Evolutionary conservation across 2,888 invertebrate species (phyloP).

Genomic region (Mythimna ferrago): DNA sequence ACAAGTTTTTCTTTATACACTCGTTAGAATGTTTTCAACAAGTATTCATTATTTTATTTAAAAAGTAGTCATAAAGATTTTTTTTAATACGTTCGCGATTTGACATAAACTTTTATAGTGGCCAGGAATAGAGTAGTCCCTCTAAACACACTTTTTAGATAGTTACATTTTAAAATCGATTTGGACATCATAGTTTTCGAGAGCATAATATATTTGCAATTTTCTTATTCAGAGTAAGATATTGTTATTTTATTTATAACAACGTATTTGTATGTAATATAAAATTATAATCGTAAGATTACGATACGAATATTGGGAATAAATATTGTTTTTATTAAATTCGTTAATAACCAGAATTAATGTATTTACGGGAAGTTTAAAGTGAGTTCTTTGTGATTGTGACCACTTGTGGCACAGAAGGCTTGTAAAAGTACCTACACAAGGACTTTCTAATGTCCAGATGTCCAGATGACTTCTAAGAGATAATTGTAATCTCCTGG

Average conservation of each 20-base stretch:
- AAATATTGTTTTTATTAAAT: neutral
- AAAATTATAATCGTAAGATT: too few species aligned
- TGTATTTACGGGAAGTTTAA: too few species aligned
- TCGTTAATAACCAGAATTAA: neutral
- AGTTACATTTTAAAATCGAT: neutral
- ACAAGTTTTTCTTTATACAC: neutral
- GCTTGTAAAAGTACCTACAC: neutral
- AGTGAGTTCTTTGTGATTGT: slow-evolving; percentile 5
- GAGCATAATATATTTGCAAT: neutral
- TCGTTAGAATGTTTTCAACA: neutral
- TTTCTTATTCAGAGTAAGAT: neutral
- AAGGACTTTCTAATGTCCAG: neutral
- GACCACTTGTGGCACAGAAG: slow-evolving; percentile 29
- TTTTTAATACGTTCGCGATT: neutral
- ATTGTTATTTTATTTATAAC: neutral
- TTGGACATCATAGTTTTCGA: neutral
- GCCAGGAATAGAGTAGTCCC: slow-evolving; percentile 15
- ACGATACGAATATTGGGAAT: neutral
- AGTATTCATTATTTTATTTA: neutral
- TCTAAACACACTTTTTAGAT: neutral
- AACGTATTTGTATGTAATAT: too few species aligned
- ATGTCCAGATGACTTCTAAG: neutral
- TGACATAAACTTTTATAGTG: slow-evolving; percentile 5
- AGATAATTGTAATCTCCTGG: neutral
- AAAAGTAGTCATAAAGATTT: neutral